Evolutionary conservation across 2,797 vertebrate genomes (phyloP), one percentile per base, ranked within the genome.

Genomic region (Australoheros facetus): DNA sequence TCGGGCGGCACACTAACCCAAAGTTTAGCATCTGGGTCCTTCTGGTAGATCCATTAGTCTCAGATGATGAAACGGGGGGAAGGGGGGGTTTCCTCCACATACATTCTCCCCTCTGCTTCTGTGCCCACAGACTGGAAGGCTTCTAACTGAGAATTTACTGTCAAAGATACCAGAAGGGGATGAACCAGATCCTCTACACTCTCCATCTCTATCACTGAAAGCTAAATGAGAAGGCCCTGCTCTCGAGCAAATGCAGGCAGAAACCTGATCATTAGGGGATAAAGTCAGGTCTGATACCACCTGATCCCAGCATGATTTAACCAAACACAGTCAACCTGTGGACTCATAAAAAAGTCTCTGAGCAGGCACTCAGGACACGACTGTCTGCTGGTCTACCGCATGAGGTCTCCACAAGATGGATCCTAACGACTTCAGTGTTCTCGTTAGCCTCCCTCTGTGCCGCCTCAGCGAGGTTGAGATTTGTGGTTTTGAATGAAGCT

Each of bases 11-110:
- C 86, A 82, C 70, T 87, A 87, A 89, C 80, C 82, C 83, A 78
- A 42, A 81, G 86, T 87, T 85, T 28, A 78, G 79, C 53, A 60
- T 86, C 80, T 13, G 73, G 14, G 57, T 82, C 80, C 84, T 92
- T 75, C 92, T 95, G 94, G 85, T 83, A 84, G 87, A 94, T 90
- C 89, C 92, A 94, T 95, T 94, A 93, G 78, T 84, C 77, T 78
- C 12, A 11, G 89, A 83, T 91, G 84, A 94, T 88, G 82, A 91
- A 92, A 88, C 84, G 69, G 4, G 58, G 39, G 34, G 72, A 75
- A 64, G 62, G 45, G 39, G 30, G 2, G 55, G 77, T 84, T 78
- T 85, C 57, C 88, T 79, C 39, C 53, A 75, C 54, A 64, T 62
- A 53, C 88, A 82, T 75, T 71, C 59, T 58, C 60, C 32, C 6